These are phyloP conservation scores for Cercopithecus hamlyni DNA, from an alignment of 2,797 vertebrate species.

Conservation along the genomic window DNA sequence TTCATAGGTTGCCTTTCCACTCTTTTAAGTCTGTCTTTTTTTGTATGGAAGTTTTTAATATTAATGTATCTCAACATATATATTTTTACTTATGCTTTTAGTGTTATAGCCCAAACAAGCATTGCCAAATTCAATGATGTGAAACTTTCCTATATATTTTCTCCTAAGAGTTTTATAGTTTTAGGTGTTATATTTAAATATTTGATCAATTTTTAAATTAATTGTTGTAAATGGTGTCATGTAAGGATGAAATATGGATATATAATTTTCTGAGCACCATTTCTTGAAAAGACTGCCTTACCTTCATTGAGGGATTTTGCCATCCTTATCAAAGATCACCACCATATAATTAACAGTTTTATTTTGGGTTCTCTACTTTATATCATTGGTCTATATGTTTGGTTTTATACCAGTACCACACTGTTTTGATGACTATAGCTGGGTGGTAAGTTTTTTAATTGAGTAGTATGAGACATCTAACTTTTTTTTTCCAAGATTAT, in stretches of 20 bases:
- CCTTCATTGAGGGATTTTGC: background rate
- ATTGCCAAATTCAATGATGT: background rate
- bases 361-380: background rate
- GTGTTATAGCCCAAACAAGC: background rate
- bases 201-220: background rate
- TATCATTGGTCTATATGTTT: background rate
- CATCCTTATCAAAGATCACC: background rate
- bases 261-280: background rate
- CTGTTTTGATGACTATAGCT: background rate
- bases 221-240: background rate
- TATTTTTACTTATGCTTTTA: background rate
- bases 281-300: background rate
- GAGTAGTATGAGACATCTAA: background rate
- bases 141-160: background rate
- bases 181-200: background rate
- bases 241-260: background rate
- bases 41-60: background rate
- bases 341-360: background rate
- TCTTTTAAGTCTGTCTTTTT: background rate
- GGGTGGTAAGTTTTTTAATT: background rate
- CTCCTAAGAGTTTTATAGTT: background rate
- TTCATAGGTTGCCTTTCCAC: background rate
- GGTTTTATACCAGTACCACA: background rate
- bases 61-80: background rate
- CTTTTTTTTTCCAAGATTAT: background rate